These are phyloP conservation scores for Ephestia elutella DNA, from an alignment of 1,140 invertebrate species.

Conservation along the genomic window DNA sequence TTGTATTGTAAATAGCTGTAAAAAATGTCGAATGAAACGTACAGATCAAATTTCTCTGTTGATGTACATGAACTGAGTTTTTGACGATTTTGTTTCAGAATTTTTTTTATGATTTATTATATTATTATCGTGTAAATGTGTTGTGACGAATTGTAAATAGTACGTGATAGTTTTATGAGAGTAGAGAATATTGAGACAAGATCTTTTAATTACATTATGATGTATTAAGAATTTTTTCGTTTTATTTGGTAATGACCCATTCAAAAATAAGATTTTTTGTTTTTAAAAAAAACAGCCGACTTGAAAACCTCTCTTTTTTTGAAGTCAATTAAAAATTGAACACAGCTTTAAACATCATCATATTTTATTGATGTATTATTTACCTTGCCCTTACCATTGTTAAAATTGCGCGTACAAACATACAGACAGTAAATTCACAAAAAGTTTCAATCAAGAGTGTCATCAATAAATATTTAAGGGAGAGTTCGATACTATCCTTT, in stretches of 20 bases:
- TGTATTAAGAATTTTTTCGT: slow-evolving; percentile 36
- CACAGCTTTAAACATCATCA: too few relatives aligned
- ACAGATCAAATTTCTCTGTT: slow-evolving; percentile 34
- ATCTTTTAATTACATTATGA: slow-evolving; percentile 56
- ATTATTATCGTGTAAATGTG: slow-evolving; percentile 44
- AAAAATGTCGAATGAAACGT: slow-evolving; percentile 31
- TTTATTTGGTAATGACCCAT: slow-evolving; percentile 17
- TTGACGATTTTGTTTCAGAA: slow-evolving; percentile 39
- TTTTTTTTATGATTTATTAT: slow-evolving; percentile 38
- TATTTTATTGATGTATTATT: too few relatives aligned
- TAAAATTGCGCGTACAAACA: too few relatives aligned
- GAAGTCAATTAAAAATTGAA: too few relatives aligned
- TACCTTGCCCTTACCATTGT: too few relatives aligned
- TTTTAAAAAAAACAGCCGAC: too few relatives aligned
- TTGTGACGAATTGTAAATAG: slow-evolving; percentile 55
- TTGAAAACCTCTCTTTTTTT: too few relatives aligned
- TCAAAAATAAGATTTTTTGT: too few relatives aligned
- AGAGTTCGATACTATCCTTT: too few relatives aligned
- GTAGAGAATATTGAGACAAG: slow-evolving; percentile 58
- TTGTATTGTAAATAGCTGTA: slow-evolving; percentile 25
- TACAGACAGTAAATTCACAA: too few relatives aligned
- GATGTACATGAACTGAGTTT: slow-evolving; percentile 27
- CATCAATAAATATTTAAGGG: too few relatives aligned
- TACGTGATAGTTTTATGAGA: slow-evolving; percentile 47
- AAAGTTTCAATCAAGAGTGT: too few relatives aligned